phyloP scores from a whole-genome alignment of 1,140 invertebrate species.

The Agrypnia vestita region DNA sequence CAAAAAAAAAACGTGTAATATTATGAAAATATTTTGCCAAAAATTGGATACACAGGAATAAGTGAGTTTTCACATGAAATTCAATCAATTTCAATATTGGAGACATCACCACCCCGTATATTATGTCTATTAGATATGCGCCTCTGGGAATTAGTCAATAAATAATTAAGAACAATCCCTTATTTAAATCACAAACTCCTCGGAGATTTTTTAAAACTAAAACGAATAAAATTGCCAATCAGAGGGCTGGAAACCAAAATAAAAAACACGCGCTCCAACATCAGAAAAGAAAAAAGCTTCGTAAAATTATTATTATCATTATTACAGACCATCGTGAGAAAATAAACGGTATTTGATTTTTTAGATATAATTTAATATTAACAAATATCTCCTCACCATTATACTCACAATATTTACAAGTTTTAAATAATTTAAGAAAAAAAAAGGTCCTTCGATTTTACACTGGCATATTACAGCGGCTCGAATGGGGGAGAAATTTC shows the following conservation, averaged over 20 bases:
- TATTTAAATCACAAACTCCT: conserved; percentile 40
- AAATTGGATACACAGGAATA: too few relatives aligned
- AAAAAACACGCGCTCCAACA: too few relatives aligned
- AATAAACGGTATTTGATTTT: not conserved
- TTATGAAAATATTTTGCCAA: conserved; percentile 14
- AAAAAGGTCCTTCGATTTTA: conserved; percentile 35
- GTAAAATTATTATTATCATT: conserved; percentile 11
- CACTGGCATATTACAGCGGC: conserved; percentile 41
- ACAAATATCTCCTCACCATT: conserved; percentile 27
- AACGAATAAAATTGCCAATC: not conserved
- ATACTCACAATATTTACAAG: conserved; percentile 44
- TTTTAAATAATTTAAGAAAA: conserved; percentile 49
- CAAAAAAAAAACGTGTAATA: not conserved
- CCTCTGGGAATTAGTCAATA: conserved; percentile 25
- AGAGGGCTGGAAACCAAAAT: too few relatives aligned
- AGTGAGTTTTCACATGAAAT: too few relatives aligned
- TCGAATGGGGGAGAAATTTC: conserved; percentile 4
- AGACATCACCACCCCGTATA: too few relatives aligned
- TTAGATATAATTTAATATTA: conserved; percentile 13
- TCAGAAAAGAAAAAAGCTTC: not conserved
- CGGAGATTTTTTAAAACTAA: conserved; percentile 2
- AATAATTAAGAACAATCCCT: conserved; percentile 36
- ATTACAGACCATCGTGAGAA: conserved; percentile 4
- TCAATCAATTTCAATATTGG: too few relatives aligned
- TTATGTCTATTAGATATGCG: too few relatives aligned